These are phyloP conservation scores for Montifringilla adamsi DNA, from an alignment of 2,113 vertebrate species.

Conservation along the genomic window DNA sequence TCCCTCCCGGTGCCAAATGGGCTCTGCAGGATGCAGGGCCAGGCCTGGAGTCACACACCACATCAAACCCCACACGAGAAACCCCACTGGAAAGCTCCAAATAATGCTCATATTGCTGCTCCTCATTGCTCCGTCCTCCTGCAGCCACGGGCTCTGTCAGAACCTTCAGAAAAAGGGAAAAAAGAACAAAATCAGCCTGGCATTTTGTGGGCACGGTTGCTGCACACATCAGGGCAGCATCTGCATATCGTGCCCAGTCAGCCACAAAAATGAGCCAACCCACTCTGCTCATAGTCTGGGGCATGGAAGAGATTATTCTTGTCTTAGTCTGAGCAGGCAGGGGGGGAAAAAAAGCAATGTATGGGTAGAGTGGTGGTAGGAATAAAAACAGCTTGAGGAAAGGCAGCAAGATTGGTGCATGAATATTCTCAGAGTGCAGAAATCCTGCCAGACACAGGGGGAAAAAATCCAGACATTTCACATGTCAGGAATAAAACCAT, in stretches of 20 bases:
- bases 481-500: neutral
- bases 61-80: fast-evolving
- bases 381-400: constrained; percentile 9
- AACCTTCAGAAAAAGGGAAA: neutral
- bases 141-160: neutral
- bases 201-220: neutral
- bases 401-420: neutral
- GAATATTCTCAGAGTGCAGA: neutral
- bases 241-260: neutral
- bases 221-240: neutral
- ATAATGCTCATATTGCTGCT: neutral
- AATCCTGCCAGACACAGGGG: neutral
- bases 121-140: fast-evolving
- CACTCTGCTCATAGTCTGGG: neutral
- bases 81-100: fast-evolving
- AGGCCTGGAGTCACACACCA: neutral
- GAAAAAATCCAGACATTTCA: neutral
- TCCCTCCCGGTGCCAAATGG: neutral
- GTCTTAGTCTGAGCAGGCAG: neutral
- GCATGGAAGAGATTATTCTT: neutral
- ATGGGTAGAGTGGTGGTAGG: neutral
- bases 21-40: neutral
- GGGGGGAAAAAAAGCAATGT: fast-evolving
- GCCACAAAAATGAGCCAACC: neutral
- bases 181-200: neutral